Percentiles rank a stretch among this genome's conserved stretches.
phyloP scores from a whole-genome alignment of 2,113 vertebrate genomes.

The Pedetes capensis region DNA sequence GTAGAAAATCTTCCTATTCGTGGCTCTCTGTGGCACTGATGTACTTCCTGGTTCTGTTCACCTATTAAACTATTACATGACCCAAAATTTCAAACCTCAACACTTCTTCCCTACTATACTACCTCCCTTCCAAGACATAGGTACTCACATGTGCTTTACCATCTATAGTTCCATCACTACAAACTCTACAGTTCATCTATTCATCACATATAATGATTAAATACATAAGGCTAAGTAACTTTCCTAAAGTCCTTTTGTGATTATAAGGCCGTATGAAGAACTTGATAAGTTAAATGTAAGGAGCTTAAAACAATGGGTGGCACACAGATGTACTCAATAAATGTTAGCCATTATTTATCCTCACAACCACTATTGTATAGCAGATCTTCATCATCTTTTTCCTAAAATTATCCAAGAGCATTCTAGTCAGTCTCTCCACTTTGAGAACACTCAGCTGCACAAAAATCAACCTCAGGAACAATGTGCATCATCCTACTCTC shows the following conservation, averaged over 20 bases:
- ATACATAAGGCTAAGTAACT: neutral
- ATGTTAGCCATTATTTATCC: constrained; percentile 3
- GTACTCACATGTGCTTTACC: neutral
- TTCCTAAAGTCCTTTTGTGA: neutral
- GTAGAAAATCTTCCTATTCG: constrained; percentile 30
- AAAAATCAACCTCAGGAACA: neutral
- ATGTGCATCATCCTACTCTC: neutral
- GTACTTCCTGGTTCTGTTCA: constrained; percentile 35
- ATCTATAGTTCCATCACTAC: neutral
- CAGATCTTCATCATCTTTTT: neutral
- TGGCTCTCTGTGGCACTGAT: constrained; percentile 10
- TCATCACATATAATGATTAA: neutral
- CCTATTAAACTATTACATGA: neutral
- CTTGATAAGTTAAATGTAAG: neutral
- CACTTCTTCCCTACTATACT: neutral
- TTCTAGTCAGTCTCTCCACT: neutral
- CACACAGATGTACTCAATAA: neutral
- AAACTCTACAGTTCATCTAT: constrained; percentile 1
- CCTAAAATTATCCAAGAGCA: constrained; percentile 43
- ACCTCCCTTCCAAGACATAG: neutral
- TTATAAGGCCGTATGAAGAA: neutral
- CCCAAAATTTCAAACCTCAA: constrained; percentile 7
- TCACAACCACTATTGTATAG: constrained; percentile 7
- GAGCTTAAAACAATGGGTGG: neutral
- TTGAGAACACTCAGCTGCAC: neutral